These are phyloP conservation scores for Drosophila teissieri DNA, from an alignment of 1,140 invertebrate species.

Conservation along the genomic window DNA sequence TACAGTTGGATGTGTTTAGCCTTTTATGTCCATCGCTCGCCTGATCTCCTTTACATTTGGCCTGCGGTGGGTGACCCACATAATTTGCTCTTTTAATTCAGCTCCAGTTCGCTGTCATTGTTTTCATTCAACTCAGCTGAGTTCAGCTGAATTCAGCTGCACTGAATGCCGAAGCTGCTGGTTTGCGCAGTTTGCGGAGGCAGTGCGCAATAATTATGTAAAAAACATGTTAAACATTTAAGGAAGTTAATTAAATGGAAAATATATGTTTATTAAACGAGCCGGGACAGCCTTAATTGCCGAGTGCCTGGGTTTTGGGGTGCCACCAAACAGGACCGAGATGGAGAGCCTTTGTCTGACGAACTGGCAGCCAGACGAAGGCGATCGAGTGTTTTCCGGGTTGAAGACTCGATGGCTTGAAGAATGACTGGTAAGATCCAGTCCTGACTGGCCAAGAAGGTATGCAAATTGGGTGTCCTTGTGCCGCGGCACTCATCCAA, in stretches of 20 bases:
- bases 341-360: conserved; percentile 40
- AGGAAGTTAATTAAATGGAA: conserved; percentile 83
- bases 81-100: conserved; percentile 50
- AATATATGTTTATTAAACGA: conserved; percentile 79
- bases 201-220: conserved; percentile 73
- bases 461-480: conserved; percentile 24
- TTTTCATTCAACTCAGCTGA: conserved; percentile 16
- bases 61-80: conserved; percentile 73
- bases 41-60: conserved; percentile 49
- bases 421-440: conserved; percentile 21
- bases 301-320: conserved; percentile 42
- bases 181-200: conserved; percentile 12
- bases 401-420: conserved; percentile 37
- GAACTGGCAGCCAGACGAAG: conserved; percentile 12
- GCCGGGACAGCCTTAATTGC: conserved; percentile 68
- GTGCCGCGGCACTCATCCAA: background rate
- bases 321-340: conserved; percentile 42
- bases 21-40: conserved; percentile 73
- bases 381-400: conserved; percentile 37
- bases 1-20: conserved; percentile 83
- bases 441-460: conserved; percentile 14
- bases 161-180: background rate
- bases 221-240: conserved; percentile 75
- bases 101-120: conserved; percentile 31
- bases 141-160: too few species aligned